Conservation (phyloP, 2,888 invertebrate species). For the Apodemia zela region DNA sequence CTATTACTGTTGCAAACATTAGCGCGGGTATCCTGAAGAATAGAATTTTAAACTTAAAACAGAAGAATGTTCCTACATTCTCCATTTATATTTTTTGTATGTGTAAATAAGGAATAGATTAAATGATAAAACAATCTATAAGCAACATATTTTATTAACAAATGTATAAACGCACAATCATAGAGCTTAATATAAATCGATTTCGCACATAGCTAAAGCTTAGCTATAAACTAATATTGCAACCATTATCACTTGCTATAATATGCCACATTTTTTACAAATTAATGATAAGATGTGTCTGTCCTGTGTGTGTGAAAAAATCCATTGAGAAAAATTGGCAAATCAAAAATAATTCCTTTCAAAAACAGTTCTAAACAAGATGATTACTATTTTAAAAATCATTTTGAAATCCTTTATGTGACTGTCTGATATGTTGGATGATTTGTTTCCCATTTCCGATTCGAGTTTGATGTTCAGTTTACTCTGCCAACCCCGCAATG, state of each 20-base stretch:
- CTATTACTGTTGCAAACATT: no score
- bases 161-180: conserved; percentile 53
- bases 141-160: conserved; percentile 76
- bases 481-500: neutral
- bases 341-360: neutral
- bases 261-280: conserved; percentile 19
- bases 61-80: no score
- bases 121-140: conserved; percentile 37
- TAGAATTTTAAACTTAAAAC: no score
- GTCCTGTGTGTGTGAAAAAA: neutral
- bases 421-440: neutral
- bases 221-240: conserved; percentile 61
- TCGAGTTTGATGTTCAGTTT: neutral
- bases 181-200: conserved; percentile 23
- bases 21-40: no score
- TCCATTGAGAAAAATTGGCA: neutral
- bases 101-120: neutral
- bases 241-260: conserved; percentile 73
- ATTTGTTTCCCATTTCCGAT: neutral
- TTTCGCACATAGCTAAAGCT: conserved; percentile 47
- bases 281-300: conserved; percentile 1
- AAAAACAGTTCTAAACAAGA: neutral
- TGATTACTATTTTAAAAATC: no score
- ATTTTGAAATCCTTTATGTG: neutral
- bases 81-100: no score